phyloP scores from a whole-genome alignment of 1,140 invertebrate species.

The Hylaeus volcanicus region DNA sequence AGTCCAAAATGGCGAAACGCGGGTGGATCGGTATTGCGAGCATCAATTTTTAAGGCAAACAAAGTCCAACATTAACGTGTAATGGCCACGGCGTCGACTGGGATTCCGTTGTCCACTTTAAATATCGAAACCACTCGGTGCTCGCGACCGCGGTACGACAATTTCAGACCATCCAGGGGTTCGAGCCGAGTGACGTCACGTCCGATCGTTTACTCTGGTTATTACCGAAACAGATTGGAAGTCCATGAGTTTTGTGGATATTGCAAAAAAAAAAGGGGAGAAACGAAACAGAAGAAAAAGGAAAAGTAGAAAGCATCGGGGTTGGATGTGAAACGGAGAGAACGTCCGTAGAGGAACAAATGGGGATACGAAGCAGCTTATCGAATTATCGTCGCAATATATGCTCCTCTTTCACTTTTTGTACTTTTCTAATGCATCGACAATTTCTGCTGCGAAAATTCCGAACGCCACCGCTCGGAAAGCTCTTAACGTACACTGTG shows the following conservation, averaged over 20 bases:
- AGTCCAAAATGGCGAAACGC: slow-evolving; percentile 20
- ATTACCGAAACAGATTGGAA: slow-evolving; percentile 68
- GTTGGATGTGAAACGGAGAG: slow-evolving; percentile 1
- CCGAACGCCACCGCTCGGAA: not conserved
- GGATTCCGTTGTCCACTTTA: slow-evolving; percentile 49
- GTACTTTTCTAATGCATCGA: slow-evolving; percentile 25
- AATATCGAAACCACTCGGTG: not conserved
- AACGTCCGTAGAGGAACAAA: not conserved
- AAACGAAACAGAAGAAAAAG: not conserved
- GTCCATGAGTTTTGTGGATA: slow-evolving; percentile 59
- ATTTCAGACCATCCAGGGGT: slow-evolving; percentile 47
- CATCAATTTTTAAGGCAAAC: slow-evolving; percentile 64
- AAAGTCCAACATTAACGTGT: slow-evolving; percentile 61
- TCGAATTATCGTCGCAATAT: slow-evolving; percentile 57
- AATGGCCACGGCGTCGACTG: slow-evolving; percentile 43
- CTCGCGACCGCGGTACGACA: slow-evolving; percentile 24
- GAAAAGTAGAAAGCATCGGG: not conserved
- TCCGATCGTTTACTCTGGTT: slow-evolving; percentile 64
- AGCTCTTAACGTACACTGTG: not conserved
- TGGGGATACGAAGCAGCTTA: slow-evolving; percentile 44
- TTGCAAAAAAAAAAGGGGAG: slow-evolving; percentile 42
- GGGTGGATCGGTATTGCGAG: slow-evolving; percentile 25
- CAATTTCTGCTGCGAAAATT: not conserved
- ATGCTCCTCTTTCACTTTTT: not conserved
- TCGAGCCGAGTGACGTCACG: slow-evolving; percentile 62